These are phyloP conservation scores for Pseudomyrmex pallidus DNA, from an alignment of 1,140 invertebrate genomes.

Conservation along the genomic window DNA sequence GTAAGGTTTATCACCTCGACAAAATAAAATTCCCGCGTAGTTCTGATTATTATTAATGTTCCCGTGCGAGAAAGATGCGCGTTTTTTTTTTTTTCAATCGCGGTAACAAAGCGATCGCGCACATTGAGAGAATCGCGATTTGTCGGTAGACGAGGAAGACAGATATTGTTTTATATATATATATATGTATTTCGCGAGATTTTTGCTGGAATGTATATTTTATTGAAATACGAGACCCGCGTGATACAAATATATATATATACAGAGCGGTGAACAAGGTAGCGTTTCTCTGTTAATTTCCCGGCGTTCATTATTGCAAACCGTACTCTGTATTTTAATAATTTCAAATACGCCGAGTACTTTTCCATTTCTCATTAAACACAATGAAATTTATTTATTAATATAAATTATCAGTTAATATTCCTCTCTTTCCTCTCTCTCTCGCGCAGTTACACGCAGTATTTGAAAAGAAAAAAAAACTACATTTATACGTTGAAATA, in stretches of 20 bases:
- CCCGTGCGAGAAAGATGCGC: no score
- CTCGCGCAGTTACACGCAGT: background rate
- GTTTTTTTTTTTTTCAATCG: no score
- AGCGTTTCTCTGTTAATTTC: conserved; percentile 35
- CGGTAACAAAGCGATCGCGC: no score
- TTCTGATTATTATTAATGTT: no score
- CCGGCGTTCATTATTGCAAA: conserved; percentile 35
- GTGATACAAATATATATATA: conserved; percentile 31
- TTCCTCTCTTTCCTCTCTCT: background rate
- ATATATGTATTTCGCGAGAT: background rate
- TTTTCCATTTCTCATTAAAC: conserved; percentile 43
- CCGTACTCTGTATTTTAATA: conserved; percentile 42
- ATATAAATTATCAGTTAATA: conserved; percentile 25
- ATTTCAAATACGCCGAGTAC: conserved; percentile 16
- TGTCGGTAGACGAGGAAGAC: background rate
- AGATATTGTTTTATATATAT: background rate
- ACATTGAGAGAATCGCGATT: background rate
- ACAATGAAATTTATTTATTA: conserved; percentile 27
- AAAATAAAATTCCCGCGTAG: no score
- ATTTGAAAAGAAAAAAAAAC: background rate
- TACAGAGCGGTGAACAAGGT: conserved; percentile 1
- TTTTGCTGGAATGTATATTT: conserved; percentile 15
- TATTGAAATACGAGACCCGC: conserved; percentile 17
- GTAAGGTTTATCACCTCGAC: background rate
- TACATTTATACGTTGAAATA: conserved; percentile 30